Percentiles rank a stretch among this genome's conserved stretches.
Conservation (phyloP, 2,113 vertebrate species). For the Salvelinus alpinus region DNA sequence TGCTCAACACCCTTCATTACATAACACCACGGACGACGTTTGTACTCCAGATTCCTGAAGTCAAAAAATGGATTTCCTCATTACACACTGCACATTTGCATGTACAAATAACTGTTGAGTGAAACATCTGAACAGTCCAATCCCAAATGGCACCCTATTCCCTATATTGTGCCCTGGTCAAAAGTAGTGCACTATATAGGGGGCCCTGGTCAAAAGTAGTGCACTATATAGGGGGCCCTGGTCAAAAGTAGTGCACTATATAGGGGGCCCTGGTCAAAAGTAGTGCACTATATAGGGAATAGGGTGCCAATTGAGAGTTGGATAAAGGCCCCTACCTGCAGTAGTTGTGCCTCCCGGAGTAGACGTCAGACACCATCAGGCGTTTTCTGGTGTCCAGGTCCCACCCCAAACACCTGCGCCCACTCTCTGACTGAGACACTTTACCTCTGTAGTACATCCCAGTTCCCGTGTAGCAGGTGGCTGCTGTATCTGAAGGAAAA, state of each 20-base stretch:
- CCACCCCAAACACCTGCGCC: constrained; percentile 59
- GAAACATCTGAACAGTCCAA: not conserved
- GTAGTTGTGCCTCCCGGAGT: constrained; percentile 69
- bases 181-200: too few species aligned
- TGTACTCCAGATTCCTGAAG: constrained; percentile 58
- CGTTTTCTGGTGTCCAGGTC: constrained; percentile 26
- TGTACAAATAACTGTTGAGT: not conserved
- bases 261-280: too few species aligned
- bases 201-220: too few species aligned
- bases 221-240: too few species aligned
- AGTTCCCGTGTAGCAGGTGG: constrained; percentile 54
- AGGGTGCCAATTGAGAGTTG: not conserved
- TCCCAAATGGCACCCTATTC: not conserved
- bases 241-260: too few species aligned
- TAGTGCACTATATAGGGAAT: too few species aligned
- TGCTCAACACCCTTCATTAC: constrained; percentile 33
- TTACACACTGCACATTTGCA: not conserved
- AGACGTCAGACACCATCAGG: constrained; percentile 30
- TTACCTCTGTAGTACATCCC: constrained; percentile 63
- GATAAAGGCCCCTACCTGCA: constrained; percentile 60
- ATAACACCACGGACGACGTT: constrained; percentile 63
- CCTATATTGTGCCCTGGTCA: not conserved
- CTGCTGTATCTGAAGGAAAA: constrained; percentile 5
- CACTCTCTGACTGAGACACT: constrained; percentile 40
- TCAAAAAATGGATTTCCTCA: not conserved